These are phyloP conservation scores for Stenopsyche tienmushanensis DNA, from an alignment of 1,140 invertebrate species.

Conservation along the genomic window DNA sequence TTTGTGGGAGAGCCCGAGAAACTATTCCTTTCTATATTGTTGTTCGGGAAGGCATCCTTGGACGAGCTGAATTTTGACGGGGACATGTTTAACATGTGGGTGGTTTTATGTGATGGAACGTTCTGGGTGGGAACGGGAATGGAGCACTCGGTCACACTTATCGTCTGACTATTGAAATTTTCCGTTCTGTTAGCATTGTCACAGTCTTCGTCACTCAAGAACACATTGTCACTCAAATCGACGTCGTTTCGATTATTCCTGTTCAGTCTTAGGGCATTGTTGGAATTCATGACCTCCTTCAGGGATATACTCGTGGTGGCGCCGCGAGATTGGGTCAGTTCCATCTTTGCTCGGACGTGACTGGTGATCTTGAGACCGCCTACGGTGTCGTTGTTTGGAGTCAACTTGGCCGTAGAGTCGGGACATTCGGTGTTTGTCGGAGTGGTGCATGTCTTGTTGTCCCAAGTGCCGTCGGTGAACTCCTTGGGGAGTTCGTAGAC, in stretches of 20 bases:
- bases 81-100: constrained; percentile 14
- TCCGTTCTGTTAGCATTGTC: constrained; percentile 16
- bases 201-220: constrained; percentile 23
- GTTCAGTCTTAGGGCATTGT: constrained; percentile 33
- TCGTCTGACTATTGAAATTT: constrained; percentile 34
- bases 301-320: constrained; percentile 35
- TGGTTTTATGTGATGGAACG: constrained; percentile 10
- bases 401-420: constrained; percentile 16
- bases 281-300: constrained; percentile 37
- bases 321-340: constrained; percentile 21
- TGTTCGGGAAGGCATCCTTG: too few species aligned
- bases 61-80: constrained; percentile 8
- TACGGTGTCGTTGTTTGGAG: constrained; percentile 15
- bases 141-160: constrained; percentile 35
- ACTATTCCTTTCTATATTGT: constrained; percentile 23
- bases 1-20: constrained; percentile 28
- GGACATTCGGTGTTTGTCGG: neutral
- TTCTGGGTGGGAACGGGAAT: constrained; percentile 11
- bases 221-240: constrained; percentile 25
- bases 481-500: constrained; percentile 54
- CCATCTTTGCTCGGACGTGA: constrained; percentile 28
- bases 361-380: constrained; percentile 17
- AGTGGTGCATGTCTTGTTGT: constrained; percentile 12
- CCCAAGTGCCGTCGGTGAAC: constrained; percentile 32
- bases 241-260: constrained; percentile 18